These are phyloP conservation scores for Eristalis pertinax DNA, from an alignment of 2,888 invertebrate genomes.

Conservation along the genomic window DNA sequence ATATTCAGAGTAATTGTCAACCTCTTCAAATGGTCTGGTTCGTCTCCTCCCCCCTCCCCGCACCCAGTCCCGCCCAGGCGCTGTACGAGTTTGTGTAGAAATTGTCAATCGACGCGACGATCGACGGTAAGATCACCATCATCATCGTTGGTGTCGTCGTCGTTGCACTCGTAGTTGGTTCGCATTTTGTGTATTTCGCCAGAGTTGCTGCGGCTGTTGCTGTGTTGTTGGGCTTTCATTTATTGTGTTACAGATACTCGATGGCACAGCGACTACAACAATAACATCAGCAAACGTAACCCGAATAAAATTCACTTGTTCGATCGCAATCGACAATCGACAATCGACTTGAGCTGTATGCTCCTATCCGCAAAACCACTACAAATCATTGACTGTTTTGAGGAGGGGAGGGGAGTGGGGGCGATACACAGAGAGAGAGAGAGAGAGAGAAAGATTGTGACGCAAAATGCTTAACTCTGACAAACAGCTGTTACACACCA, in stretches of 20 bases:
- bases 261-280: not conserved
- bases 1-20: constrained; percentile 32
- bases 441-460: constrained; percentile 30
- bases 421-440: not conserved
- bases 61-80: not conserved
- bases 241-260: constrained; percentile 43
- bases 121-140: not conserved
- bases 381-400: not conserved
- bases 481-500: constrained; percentile 4
- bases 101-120: not conserved
- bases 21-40: not conserved
- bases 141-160: not conserved
- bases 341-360: constrained; percentile 11
- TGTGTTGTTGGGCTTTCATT: constrained; percentile 19
- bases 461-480: constrained; percentile 43
- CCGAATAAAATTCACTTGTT: constrained; percentile 72
- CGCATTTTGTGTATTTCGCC: not conserved
- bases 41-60: not conserved
- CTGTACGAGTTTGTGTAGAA: not conserved
- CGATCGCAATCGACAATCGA: constrained; percentile 32
- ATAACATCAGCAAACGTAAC: constrained; percentile 30
- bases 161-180: not conserved
- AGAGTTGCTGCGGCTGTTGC: not conserved
- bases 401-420: not conserved
- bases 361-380: not conserved